Conservation (phyloP, 2,888 invertebrate species). For the Catotricha subobsoleta region DNA sequence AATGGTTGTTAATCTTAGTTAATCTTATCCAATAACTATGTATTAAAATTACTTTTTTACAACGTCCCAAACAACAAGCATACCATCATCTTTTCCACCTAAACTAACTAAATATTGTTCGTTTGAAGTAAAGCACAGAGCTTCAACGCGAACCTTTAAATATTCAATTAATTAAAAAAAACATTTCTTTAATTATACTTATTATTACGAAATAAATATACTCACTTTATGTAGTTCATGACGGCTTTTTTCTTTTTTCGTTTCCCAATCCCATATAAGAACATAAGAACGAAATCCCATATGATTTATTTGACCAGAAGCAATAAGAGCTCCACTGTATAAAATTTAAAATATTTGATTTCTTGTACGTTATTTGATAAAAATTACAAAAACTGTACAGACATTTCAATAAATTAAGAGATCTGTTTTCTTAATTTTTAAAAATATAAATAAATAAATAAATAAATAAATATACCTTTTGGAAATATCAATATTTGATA, state of each 20-base stretch:
- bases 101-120: constrained; percentile 68
- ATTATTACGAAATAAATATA: constrained; percentile 4
- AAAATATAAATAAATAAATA: background rate
- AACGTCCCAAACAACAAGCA: constrained; percentile 72
- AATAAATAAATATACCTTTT: constrained; percentile 20
- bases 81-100: constrained; percentile 81
- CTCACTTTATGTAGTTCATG: constrained; percentile 68
- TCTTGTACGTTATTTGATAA: background rate
- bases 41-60: constrained; percentile 24
- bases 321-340: constrained; percentile 53
- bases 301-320: constrained; percentile 79
- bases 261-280: constrained; percentile 72
- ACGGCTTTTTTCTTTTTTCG: constrained; percentile 39
- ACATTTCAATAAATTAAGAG: too few relatives aligned
- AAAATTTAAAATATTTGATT: too few relatives aligned
- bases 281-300: constrained; percentile 78
- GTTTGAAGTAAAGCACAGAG: constrained; percentile 63
- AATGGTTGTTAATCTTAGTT: background rate
- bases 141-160: constrained; percentile 58
- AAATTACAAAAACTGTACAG: background rate
- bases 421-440: background rate
- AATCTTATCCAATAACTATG: background rate
- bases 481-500: constrained; percentile 62
- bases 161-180: too few relatives aligned
- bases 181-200: too few relatives aligned